These are phyloP conservation scores for Sialis lutaria DNA, from an alignment of 2,888 invertebrate genomes.

Conservation along the genomic window DNA sequence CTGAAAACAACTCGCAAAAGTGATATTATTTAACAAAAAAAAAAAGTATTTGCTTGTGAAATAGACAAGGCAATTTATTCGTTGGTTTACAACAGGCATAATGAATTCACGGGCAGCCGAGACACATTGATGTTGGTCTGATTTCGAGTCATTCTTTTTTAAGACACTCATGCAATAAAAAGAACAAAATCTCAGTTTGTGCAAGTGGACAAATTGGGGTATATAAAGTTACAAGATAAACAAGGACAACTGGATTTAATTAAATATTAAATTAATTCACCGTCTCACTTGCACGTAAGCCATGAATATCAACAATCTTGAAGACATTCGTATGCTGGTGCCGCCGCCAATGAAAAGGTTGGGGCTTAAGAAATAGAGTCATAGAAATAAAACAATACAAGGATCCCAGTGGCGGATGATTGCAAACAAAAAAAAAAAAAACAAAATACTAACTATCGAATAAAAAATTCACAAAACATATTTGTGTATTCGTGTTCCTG, in stretches of 20 bases:
- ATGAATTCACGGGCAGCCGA: neutral
- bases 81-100: neutral
- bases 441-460: no score
- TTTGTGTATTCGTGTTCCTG: neutral
- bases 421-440: no score
- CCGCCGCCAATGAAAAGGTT: neutral
- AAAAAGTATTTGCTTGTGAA: neutral
- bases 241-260: neutral
- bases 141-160: constrained; percentile 12
- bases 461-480: no score
- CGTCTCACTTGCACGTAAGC: neutral
- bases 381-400: constrained; percentile 2
- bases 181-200: neutral
- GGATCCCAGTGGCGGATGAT: neutral
- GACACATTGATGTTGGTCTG: neutral
- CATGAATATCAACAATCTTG: neutral
- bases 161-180: constrained; percentile 15
- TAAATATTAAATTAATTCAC: neutral
- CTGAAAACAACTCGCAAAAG: neutral
- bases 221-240: neutral
- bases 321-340: neutral
- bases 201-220: neutral
- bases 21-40: neutral
- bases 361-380: constrained; percentile 1
- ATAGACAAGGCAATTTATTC: neutral